Evolutionary conservation across 2,888 invertebrate genomes (phyloP), one percentile per base, ranked within the genome.

Genomic region (Lacanobia wlatinum): DNA sequence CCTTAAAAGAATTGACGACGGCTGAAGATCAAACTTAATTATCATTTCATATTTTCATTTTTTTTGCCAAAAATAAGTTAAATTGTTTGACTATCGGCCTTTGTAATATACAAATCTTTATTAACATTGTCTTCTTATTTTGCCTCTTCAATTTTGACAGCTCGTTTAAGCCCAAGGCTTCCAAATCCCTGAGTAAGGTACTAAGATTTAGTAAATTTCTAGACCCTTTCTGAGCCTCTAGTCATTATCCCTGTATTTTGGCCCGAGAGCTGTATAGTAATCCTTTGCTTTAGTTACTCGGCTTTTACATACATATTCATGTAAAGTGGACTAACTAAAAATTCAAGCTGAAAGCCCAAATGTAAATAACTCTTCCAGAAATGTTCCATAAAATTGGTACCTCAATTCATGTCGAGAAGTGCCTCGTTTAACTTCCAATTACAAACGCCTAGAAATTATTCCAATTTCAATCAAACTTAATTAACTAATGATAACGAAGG

Each of bases 181-280:
- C 40, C 18, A 53, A 82, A 82, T 68, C 82, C 70, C 69, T 66
- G 63, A 76, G 62, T 76, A 71, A 76, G 56, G 52, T 52, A 59
- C 65, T 71, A 84, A 70, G 78, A 74, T 73, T 77, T 71, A 67
- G 63, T 60, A 77, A 82, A 82, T 71, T 69, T 82, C 70, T 72
- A 82, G 73, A 77, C 82, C 73, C 69, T 69, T 69, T 70, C 53
- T 80, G 34, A 76, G 76, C 63, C 66, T 48, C 75, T 56, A 56
- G 70, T 65, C 70, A 73, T 73, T 71, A 81, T 63, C 66, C 66
- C 43, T n/a, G 50, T 43, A 76, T 64, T 84, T 73, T 55, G 60
- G 52, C 59, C n/a, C 55, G 61, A 70, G 52, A 58, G 60, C 66
- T 52, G 66, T 59, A 71, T 64, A 76, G 72, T 84, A 84, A 70